A percentile compares a stretch with the other conserved stretches of the same genome.
Conservation (phyloP, 2,888 invertebrate genomes). For the Dioctria rufipes region DNA sequence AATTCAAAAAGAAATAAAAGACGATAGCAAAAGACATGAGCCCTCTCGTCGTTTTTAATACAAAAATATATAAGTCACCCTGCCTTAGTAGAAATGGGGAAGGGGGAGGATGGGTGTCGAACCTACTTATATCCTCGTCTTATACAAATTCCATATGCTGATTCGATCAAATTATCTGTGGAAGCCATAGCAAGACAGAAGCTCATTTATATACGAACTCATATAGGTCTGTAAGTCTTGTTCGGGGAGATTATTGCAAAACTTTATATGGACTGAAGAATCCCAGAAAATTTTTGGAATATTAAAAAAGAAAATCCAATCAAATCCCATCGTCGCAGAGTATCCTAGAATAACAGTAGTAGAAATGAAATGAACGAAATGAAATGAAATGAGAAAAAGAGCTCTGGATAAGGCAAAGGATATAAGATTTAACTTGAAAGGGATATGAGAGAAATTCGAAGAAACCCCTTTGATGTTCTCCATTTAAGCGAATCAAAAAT, state of each 20-base stretch:
- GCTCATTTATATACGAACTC: background rate
- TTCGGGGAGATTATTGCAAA: constrained; percentile 30
- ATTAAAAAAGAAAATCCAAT: constrained; percentile 48
- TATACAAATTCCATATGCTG: constrained; percentile 39
- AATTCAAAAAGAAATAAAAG: background rate
- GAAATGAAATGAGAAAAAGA: background rate
- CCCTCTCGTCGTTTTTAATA: background rate
- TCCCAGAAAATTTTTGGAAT: constrained; percentile 48
- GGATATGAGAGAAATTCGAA: constrained; percentile 28
- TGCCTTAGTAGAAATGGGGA: background rate
- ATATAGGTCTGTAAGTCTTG: background rate
- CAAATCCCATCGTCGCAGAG: constrained; percentile 11
- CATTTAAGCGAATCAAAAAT: constrained; percentile 34
- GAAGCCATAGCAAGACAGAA: constrained; percentile 44
- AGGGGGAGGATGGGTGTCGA: no score
- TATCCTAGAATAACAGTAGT: constrained; percentile 43
- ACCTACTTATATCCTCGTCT: constrained; percentile 1
- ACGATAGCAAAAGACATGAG: background rate
- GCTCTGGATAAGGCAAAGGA: no score
- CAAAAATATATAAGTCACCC: constrained; percentile 29
- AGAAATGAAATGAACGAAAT: constrained; percentile 16
- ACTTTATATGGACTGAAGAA: constrained; percentile 22
- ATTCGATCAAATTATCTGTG: constrained; percentile 43
- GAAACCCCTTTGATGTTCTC: constrained; percentile 31
- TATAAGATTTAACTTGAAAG: constrained; percentile 23